Conservation (phyloP, 1,140 invertebrate species). For the Drosophila rhopaloa region DNA sequence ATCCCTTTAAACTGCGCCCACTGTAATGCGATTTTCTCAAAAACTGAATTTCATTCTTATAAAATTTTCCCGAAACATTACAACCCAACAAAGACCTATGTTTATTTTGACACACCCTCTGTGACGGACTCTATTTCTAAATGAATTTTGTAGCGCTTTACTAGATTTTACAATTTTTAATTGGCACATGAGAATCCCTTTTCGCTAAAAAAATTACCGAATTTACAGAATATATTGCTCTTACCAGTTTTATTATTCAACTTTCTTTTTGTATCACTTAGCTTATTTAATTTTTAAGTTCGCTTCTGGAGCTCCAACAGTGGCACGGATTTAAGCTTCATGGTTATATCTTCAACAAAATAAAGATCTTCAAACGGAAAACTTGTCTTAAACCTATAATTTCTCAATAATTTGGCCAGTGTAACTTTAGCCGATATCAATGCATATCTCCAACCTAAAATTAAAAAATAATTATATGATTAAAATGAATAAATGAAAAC, state of each 20-base stretch:
- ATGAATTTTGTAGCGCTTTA: no score
- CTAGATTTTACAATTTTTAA: no score
- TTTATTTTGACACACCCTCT: no score
- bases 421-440: conserved; percentile 70
- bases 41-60: no score
- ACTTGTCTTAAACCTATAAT: conserved; percentile 65
- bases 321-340: conserved; percentile 66
- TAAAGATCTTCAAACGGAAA: conserved; percentile 71
- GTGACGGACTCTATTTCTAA: no score
- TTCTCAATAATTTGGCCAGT: conserved; percentile 70
- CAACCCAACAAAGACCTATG: no score
- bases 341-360: conserved; percentile 78
- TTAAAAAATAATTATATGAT: not conserved
- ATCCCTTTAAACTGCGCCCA: no score
- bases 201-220: no score
- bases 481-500: no score
- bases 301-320: conserved; percentile 47
- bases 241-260: not conserved
- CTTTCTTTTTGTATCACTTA: conserved; percentile 7
- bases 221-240: not conserved
- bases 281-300: conserved; percentile 3
- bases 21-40: no score
- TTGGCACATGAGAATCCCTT: no score
- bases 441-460: conserved; percentile 76
- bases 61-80: no score